A percentile compares a stretch with the other conserved stretches of the same genome.
phyloP scores from a whole-genome alignment of 1,140 invertebrate genomes.

The Aphelinus atriplicis region DNA sequence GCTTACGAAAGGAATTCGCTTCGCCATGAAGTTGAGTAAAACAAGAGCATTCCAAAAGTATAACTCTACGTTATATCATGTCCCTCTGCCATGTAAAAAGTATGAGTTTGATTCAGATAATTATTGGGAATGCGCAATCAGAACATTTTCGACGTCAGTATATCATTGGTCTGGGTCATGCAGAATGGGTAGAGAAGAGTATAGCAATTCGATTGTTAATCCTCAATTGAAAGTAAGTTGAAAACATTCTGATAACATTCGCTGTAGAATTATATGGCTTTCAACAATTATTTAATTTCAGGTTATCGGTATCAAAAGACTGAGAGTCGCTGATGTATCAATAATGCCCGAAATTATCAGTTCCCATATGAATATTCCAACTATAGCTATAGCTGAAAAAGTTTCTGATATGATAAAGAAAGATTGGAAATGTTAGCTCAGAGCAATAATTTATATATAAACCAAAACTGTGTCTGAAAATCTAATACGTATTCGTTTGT shows the following conservation, averaged over 20 bases:
- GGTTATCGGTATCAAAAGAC: constrained; percentile 5
- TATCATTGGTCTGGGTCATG: constrained; percentile 1
- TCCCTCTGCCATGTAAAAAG: neutral
- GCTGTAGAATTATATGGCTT: too few species aligned
- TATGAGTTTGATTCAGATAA: neutral
- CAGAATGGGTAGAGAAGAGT: neutral
- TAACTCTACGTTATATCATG: neutral
- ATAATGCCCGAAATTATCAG: neutral
- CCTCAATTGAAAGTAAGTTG: neutral
- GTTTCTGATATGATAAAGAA: constrained; percentile 6
- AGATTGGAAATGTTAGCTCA: neutral
- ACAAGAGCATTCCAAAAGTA: constrained; percentile 10
- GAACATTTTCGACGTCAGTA: neutral
- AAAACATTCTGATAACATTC: neutral
- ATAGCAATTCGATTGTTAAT: constrained; percentile 2
- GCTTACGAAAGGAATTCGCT: neutral
- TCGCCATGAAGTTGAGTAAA: neutral
- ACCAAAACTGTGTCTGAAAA: too few species aligned
- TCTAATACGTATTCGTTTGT: too few species aligned
- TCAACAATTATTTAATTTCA: neutral
- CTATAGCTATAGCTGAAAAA: neutral
- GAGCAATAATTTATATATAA: too few species aligned
- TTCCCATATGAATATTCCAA: neutral
- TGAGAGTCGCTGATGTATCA: constrained; percentile 9
- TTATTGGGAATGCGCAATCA: constrained; percentile 12